A percentile compares a stretch with the other conserved stretches of the same genome.
phyloP scores from a whole-genome alignment of 2,797 vertebrate species.

The Clarias platycephalus region DNA sequence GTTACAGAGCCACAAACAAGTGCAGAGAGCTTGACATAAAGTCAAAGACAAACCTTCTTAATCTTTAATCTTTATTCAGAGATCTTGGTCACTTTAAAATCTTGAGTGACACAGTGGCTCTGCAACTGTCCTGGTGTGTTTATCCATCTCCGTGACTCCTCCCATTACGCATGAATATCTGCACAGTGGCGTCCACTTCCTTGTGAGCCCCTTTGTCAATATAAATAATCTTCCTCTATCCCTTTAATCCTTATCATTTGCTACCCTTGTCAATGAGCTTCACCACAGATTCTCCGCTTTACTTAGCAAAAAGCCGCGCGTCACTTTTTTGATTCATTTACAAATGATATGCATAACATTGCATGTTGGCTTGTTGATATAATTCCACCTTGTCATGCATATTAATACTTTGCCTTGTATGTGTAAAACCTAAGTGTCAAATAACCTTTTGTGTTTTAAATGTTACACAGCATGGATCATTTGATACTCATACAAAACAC shows the following conservation, averaged over 20 bases:
- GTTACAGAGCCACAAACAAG: conserved; percentile 47
- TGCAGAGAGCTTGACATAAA: not conserved
- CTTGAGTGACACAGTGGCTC: conserved; percentile 32
- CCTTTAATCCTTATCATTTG: conserved; percentile 12
- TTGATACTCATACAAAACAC: conserved; percentile 6
- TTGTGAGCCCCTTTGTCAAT: conserved; percentile 38
- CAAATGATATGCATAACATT: conserved; percentile 8
- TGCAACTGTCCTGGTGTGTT: conserved; percentile 46
- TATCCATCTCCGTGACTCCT: conserved; percentile 20
- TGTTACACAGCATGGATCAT: not conserved
- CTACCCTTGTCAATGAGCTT: not conserved
- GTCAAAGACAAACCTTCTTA: not conserved
- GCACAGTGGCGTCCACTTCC: conserved; percentile 34
- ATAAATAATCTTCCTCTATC: conserved; percentile 22
- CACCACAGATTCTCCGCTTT: not conserved
- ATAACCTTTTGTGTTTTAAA: not conserved
- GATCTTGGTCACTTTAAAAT: not conserved
- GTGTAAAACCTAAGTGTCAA: not conserved
- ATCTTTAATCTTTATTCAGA: not conserved
- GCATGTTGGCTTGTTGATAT: conserved; percentile 36
- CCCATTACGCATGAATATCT: conserved; percentile 52
- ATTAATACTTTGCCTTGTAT: not conserved
- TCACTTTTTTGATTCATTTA: not conserved
- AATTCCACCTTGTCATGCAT: conserved; percentile 15
- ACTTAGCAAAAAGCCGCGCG: not conserved